Percentiles rank a stretch among this genome's conserved stretches.
Conservation (phyloP, 2,797 vertebrate genomes). For the Cossypha niveicapilla region DNA sequence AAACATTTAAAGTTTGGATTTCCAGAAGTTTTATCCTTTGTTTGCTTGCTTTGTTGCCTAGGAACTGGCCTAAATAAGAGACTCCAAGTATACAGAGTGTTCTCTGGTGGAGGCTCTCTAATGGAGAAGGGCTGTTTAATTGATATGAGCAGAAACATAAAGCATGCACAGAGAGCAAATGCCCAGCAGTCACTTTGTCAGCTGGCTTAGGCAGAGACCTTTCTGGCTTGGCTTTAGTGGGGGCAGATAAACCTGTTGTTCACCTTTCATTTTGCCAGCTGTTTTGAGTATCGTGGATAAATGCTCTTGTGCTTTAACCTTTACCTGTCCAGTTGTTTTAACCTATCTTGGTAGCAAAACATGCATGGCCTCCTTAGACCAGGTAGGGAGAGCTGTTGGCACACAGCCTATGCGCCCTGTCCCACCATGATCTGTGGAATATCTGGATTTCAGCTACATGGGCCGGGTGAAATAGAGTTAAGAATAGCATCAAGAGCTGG, state of each 20-base stretch:
- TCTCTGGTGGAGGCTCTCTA: not conserved
- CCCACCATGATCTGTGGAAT: not conserved
- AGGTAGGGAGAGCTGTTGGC: not conserved
- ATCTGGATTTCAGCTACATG: not conserved
- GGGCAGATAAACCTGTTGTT: not conserved
- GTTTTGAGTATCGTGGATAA: not conserved
- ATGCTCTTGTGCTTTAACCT: not conserved
- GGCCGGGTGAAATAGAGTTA: not conserved
- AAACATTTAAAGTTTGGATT: conserved; percentile 29
- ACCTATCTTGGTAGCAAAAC: not conserved
- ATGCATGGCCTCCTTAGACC: not conserved
- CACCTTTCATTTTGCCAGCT: not conserved
- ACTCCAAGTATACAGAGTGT: not conserved
- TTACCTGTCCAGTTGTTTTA: not conserved
- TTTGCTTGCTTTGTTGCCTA: conserved; percentile 57
- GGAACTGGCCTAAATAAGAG: conserved; percentile 22
- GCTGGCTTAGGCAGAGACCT: not conserved
- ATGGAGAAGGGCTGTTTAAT: not conserved
- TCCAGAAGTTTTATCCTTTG: not conserved
- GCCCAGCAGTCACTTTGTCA: not conserved
- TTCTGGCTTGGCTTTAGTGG: not conserved
- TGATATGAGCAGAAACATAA: not conserved
- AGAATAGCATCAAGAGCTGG: not conserved
- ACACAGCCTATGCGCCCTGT: accelerated
- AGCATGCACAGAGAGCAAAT: accelerated